Conservation (phyloP, 2,797 vertebrate genomes). For the Anisognathus igniventris region DNA sequence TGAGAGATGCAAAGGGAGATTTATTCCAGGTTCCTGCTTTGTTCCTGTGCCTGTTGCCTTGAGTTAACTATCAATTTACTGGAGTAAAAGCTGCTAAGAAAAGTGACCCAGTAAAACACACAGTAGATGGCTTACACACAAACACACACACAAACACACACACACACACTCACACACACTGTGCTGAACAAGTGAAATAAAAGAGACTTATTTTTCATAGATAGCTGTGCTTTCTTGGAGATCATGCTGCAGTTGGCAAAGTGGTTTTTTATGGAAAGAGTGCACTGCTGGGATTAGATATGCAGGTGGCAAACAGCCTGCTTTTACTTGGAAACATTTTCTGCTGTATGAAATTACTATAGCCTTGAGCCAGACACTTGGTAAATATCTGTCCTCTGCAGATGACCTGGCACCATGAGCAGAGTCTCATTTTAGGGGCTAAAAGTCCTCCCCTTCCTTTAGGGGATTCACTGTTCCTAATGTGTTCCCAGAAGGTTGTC, state of each 20-base stretch:
- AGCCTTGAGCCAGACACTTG: background rate
- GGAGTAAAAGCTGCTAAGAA: background rate
- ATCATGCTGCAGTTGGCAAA: background rate
- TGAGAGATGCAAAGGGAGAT: background rate
- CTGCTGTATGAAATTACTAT: background rate
- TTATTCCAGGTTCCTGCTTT: background rate
- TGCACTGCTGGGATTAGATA: background rate
- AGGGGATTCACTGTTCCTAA: background rate
- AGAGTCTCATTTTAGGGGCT: background rate
- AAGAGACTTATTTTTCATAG: background rate
- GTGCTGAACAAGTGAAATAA: background rate
- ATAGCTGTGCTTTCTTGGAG: background rate
- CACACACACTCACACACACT: too few species aligned
- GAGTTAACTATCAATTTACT: background rate
- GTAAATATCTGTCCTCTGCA: background rate
- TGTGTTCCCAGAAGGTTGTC: background rate
- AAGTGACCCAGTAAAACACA: background rate
- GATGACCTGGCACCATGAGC: background rate
- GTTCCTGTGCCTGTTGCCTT: background rate
- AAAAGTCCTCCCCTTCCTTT: background rate
- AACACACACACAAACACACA: background rate
- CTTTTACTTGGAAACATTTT: background rate
- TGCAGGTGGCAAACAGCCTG: background rate
- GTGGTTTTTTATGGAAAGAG: background rate
- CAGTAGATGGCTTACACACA: background rate